Conservation (phyloP, 2,888 invertebrate genomes). For the Yponomeuta cagnagella region DNA sequence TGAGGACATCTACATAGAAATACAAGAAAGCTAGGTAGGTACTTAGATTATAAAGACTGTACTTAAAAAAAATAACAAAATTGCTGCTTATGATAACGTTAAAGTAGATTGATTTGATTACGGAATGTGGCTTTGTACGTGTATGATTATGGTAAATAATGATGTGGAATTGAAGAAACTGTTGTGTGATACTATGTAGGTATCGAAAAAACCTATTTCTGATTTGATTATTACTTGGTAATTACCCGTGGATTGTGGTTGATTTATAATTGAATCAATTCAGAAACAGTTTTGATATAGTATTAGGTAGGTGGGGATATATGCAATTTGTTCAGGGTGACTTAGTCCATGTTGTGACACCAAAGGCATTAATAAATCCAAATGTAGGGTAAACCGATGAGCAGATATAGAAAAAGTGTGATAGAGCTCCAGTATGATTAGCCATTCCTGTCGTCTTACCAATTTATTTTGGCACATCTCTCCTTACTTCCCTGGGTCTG, state of each 20-base stretch:
- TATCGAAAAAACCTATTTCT: not conserved
- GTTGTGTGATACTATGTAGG: not conserved
- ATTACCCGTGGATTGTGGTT: not conserved
- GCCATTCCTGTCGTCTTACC: slow-evolving; percentile 50
- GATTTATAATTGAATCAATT: not conserved
- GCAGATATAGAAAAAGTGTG: slow-evolving; percentile 5
- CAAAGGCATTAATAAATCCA: not conserved
- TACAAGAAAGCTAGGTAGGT: too few species aligned
- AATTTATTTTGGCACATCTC: slow-evolving; percentile 52
- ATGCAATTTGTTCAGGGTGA: slow-evolving; percentile 7
- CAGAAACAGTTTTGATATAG: not conserved
- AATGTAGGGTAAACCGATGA: not conserved
- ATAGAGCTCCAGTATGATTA: slow-evolving; percentile 23
- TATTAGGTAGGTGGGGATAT: not conserved
- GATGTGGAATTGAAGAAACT: not conserved
- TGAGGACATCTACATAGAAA: not conserved
- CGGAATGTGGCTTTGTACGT: not conserved
- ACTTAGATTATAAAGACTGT: too few species aligned
- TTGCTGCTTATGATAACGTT: too few species aligned
- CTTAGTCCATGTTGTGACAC: slow-evolving; percentile 12
- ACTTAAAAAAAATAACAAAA: too few species aligned
- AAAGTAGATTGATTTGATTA: too few species aligned
- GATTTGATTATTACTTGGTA: not conserved
- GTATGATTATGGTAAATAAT: not conserved
- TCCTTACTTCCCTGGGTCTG: slow-evolving; percentile 44